phyloP scores from a whole-genome alignment of 2,797 vertebrate species.

The Microctenopoma steveboyesi region DNA sequence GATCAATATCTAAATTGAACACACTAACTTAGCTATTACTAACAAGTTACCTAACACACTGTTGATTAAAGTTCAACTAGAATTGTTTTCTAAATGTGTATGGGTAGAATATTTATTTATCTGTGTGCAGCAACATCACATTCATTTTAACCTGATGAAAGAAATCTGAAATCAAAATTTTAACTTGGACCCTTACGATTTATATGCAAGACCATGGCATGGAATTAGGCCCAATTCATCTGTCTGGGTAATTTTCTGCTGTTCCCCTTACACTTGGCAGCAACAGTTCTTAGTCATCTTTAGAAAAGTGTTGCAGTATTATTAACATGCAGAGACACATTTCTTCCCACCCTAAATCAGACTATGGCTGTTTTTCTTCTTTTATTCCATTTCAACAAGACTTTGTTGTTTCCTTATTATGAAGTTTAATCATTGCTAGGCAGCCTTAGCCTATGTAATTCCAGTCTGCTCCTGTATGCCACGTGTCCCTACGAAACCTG shows the following conservation, averaged over 20 bases:
- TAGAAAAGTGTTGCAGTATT: constrained; percentile 24
- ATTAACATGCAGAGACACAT: constrained; percentile 5
- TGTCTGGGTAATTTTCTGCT: constrained; percentile 25
- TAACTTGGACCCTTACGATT: constrained; percentile 6
- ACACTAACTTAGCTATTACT: too few species aligned
- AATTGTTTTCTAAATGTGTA: not conserved
- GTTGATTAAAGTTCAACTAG: too few species aligned
- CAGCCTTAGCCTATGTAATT: constrained; percentile 61
- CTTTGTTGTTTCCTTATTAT: constrained; percentile 47
- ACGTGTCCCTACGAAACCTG: constrained; percentile 71
- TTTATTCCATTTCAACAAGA: constrained; percentile 16
- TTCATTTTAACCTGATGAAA: not conserved
- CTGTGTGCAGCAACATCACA: not conserved
- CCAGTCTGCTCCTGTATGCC: constrained; percentile 67
- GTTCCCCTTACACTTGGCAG: constrained; percentile 19
- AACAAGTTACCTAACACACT: too few species aligned
- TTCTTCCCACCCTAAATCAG: constrained; percentile 21
- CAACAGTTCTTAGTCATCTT: constrained; percentile 16
- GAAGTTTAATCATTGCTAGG: constrained; percentile 58
- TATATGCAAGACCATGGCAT: constrained; percentile 7
- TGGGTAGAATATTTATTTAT: not conserved
- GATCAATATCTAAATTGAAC: too few species aligned
- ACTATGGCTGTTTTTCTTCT: constrained; percentile 2
- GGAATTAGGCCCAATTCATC: constrained; percentile 18
- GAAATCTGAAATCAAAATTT: not conserved